A percentile compares a stretch with the other conserved stretches of the same genome.
phyloP scores from a whole-genome alignment of 1,140 invertebrate genomes.

The Cydia splendana region DNA sequence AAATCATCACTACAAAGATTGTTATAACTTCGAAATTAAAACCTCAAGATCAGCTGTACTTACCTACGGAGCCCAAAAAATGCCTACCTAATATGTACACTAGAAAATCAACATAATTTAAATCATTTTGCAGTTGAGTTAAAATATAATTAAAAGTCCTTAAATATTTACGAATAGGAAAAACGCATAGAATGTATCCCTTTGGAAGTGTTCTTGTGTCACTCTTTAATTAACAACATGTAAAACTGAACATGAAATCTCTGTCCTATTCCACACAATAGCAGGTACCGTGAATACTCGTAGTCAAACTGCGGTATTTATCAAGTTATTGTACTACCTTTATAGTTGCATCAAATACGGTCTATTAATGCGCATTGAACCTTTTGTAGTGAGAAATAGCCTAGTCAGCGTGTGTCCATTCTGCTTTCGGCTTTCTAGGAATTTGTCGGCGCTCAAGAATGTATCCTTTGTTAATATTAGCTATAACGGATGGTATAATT shows the following conservation, averaged over 20 bases:
- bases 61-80: no score
- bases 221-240: neutral
- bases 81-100: no score
- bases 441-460: conserved; percentile 43
- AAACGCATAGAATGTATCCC: neutral
- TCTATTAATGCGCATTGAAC: conserved; percentile 59
- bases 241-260: conserved; percentile 5
- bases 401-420: conserved; percentile 58
- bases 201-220: neutral
- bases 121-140: no score
- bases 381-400: conserved; percentile 51
- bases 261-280: neutral
- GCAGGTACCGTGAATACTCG: conserved; percentile 3
- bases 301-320: conserved; percentile 55
- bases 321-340: conserved; percentile 62
- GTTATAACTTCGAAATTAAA: no score
- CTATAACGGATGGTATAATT: conserved; percentile 13
- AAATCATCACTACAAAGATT: no score
- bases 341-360: conserved; percentile 61
- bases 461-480: conserved; percentile 32
- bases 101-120: no score
- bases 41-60: no score
- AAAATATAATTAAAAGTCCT: neutral
- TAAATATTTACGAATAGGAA: neutral
- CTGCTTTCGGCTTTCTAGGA: conserved; percentile 53